Conservation (phyloP, 2,113 vertebrate genomes). For the Nicator chloris region DNA sequence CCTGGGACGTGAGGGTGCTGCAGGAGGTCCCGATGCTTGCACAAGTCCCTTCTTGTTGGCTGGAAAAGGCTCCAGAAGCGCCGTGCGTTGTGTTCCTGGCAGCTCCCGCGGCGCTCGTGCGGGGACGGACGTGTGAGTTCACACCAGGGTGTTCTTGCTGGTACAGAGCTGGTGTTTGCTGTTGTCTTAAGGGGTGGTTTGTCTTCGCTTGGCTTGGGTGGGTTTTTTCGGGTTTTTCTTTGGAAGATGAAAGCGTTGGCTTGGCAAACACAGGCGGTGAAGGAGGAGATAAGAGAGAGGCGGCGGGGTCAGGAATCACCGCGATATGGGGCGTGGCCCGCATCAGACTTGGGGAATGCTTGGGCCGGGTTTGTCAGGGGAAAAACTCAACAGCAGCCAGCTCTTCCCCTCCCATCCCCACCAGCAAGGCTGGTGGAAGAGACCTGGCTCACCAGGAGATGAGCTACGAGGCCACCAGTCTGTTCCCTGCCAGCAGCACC, state of each 20-base stretch:
- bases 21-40: rapidly evolving
- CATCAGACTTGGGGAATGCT: too few species aligned
- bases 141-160: neutral
- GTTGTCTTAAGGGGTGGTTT: neutral
- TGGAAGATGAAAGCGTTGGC: neutral
- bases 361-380: neutral
- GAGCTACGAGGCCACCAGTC: neutral
- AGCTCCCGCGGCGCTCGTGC: neutral
- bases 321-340: rapidly evolving
- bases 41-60: neutral
- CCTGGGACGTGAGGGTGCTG: neutral
- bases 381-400: neutral
- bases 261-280: neutral
- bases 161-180: neutral
- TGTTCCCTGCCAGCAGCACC: neutral
- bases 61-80: neutral
- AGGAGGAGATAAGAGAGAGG: neutral
- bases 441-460: neutral
- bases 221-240: neutral
- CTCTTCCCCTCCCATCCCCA: neutral
- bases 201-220: neutral
- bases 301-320: neutral
- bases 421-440: neutral
- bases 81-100: neutral
- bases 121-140: neutral